Evolutionary conservation across 2,113 vertebrate species (phyloP).

Genomic region (Isurus oxyrinchus): DNA sequence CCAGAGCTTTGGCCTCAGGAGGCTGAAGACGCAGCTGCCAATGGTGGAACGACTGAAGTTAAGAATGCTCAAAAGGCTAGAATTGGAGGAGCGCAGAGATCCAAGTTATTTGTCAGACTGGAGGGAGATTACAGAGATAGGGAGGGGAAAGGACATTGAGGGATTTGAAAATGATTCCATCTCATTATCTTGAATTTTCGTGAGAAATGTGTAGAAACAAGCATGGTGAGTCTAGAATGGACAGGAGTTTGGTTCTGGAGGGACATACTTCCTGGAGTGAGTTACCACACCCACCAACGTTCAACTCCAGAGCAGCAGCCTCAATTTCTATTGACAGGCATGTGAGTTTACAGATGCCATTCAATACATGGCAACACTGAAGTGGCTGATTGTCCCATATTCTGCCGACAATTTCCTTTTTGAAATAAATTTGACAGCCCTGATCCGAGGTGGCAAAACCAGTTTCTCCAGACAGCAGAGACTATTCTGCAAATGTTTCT

Average conservation of each 20-base stretch:
- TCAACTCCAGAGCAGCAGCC: background rate
- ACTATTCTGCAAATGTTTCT: background rate
- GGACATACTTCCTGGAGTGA: background rate
- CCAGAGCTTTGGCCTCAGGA: background rate
- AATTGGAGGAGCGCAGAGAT: background rate
- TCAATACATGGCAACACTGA: background rate
- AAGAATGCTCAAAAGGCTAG: background rate
- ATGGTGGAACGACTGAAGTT: background rate
- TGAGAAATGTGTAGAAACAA: background rate
- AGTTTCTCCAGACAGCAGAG: slow-evolving; percentile 44
- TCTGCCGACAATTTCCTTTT: background rate
- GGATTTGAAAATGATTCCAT: background rate
- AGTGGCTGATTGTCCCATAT: background rate
- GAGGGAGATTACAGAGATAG: background rate
- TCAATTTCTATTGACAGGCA: background rate
- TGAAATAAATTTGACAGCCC: background rate
- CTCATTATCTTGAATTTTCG: background rate
- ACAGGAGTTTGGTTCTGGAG: background rate
- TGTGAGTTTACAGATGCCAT: background rate
- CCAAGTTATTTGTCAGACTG: background rate
- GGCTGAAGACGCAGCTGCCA: background rate
- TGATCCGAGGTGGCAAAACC: slow-evolving; percentile 42
- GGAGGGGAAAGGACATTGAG: background rate
- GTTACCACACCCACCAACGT: background rate
- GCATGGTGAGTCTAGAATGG: background rate